Evolutionary conservation across 2,797 vertebrate genomes (phyloP).

Genomic region (Channa striata): DNA sequence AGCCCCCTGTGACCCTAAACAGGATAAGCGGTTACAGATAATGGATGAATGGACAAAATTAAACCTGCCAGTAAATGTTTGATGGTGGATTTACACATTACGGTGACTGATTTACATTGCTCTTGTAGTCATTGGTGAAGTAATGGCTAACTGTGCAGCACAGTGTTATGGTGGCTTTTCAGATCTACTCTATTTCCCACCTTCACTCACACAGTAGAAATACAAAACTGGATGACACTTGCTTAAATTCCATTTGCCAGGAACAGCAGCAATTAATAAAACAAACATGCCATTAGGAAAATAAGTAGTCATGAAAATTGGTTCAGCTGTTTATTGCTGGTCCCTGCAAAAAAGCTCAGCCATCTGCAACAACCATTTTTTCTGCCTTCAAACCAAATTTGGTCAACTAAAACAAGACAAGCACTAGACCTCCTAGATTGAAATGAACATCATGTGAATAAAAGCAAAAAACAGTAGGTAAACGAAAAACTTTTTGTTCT

Average conservation of each 20-base stretch:
- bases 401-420: slow-evolving; percentile 15
- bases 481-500: background rate
- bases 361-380: slow-evolving; percentile 25
- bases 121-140: too few species aligned
- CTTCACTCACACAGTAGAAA: background rate
- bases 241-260: slow-evolving; percentile 19
- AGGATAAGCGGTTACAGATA: too few species aligned
- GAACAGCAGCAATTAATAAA: slow-evolving; percentile 46
- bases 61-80: too few species aligned
- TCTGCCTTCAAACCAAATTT: slow-evolving; percentile 6
- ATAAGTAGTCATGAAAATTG: slow-evolving; percentile 32
- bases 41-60: background rate
- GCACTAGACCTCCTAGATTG: slow-evolving; percentile 1
- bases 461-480: background rate
- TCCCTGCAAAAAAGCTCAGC: slow-evolving; percentile 26
- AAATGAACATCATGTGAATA: background rate
- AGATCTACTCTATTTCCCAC: slow-evolving; percentile 1
- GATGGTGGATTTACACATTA: too few species aligned
- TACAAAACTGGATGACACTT: background rate
- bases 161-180: background rate
- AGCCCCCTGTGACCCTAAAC: too few species aligned
- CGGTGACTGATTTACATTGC: too few species aligned
- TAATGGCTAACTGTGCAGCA: background rate
- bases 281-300: slow-evolving; percentile 44
- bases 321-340: slow-evolving; percentile 14